Base-by-base conservation (phyloP, 1,140 invertebrate genomes). In the Rhagoletis pomonella region DNA sequence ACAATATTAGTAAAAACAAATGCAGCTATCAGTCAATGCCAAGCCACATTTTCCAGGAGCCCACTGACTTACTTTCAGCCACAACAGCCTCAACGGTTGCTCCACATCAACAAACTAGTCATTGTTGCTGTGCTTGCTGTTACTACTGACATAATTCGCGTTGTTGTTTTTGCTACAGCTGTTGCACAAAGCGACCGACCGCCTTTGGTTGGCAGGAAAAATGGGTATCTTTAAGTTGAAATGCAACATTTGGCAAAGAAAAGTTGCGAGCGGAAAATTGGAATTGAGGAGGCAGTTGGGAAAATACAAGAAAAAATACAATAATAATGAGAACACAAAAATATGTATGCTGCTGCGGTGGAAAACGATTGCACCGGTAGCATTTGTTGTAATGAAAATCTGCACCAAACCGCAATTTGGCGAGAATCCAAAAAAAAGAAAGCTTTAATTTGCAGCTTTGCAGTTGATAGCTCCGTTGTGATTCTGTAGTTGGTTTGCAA, bases 1-100 rank as follows among this genome's bases (percentile, higher is more conserved):
- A 67, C 4, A 67, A 81, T 42, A 81, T 55, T 14, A 81, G 17
- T 6, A n/a, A 47, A 42, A 55, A 77, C 39, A n/a, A 81, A 29
- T 81, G n/a, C 47, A 81, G 47, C 44, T 77, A 50, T 29, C 73
- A 69, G 4, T 44, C 67, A 81, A 4, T 29, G 73, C 17, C 2
- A 50, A 55, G 44, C 47, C 17, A 19, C 50, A 50, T 81, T 81
- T n/a, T 81, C 47, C 73, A 81, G 50, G 73, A 81, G 47, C 73
- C 73, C 47, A 81, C 73, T 81, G 47, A 81, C 73, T 81, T 81
- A 81, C 73, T 81, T 81, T 81, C 50, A 73, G 73, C 47, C 44
- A n/a, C 47, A 55, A 9, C 9, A 29, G 42, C 69, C 0, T 19
- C 47, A 81, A 81, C 73, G 73, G 73, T 81, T 81, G 73, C 73